Evolutionary conservation across 92 coral and sea anemone species (phyloP).

Genomic region (Chrysogorgia sp.): DNA sequence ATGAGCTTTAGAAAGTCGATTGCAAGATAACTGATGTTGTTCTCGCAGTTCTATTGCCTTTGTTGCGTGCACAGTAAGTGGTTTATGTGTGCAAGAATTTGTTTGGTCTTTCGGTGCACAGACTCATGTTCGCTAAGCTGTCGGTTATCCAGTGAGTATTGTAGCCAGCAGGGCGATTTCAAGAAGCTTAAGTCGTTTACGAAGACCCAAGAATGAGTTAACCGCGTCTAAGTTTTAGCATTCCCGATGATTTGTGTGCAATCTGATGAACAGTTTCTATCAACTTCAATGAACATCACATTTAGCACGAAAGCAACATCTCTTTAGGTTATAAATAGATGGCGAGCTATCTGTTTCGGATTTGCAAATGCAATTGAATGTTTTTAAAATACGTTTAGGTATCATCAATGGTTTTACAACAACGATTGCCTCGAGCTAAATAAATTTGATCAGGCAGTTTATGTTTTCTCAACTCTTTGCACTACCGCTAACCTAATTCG

Average conservation of each 20-base stretch:
- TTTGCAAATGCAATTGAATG: not conserved
- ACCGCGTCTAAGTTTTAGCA: no score
- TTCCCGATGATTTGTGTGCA: no score
- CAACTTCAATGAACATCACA: not conserved
- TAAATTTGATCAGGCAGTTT: no score
- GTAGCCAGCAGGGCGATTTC: no score
- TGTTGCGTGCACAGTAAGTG: conserved; percentile 14
- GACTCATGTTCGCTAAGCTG: conserved; percentile 16
- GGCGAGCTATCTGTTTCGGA: not conserved
- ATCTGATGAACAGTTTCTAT: not conserved
- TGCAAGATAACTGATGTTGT: conserved; percentile 18
- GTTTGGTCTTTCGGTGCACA: not conserved
- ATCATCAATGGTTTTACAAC: no score
- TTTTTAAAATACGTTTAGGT: not conserved
- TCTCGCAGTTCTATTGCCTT: not conserved
- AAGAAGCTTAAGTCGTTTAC: no score
- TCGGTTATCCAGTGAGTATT: not conserved
- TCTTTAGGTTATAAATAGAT: not conserved
- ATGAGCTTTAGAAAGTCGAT: not conserved
- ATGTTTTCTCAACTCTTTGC: no score
- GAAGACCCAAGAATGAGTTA: no score
- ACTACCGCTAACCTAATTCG: no score
- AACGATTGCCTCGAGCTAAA: no score
- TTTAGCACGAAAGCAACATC: not conserved
- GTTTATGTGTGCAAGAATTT: conserved; percentile 28